These are phyloP conservation scores for Tetranychus urticae DNA, from an alignment of 1,140 invertebrate species.

Conservation along the genomic window DNA sequence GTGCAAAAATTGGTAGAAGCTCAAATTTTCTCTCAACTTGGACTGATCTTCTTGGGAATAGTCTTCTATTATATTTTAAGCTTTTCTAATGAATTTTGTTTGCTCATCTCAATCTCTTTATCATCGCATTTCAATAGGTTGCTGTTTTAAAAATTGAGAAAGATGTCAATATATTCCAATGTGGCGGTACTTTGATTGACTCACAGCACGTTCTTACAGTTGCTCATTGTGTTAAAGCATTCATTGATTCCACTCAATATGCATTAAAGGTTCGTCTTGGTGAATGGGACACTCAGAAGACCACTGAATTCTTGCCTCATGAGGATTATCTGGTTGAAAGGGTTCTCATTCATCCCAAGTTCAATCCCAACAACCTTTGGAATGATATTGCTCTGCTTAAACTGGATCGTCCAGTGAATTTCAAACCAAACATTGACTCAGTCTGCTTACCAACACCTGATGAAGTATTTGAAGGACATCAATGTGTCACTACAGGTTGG, in stretches of 20 bases:
- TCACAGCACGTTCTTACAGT: slow-evolving; percentile 14
- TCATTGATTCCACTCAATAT: not conserved
- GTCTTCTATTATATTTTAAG: no score
- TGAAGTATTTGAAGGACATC: slow-evolving; percentile 15
- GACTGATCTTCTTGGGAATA: no score
- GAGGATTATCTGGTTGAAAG: slow-evolving; percentile 37
- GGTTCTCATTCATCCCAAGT: slow-evolving; percentile 30
- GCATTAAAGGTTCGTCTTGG: slow-evolving; percentile 24
- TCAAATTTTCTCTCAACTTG: no score
- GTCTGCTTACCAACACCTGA: slow-evolving; percentile 33
- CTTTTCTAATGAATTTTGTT: no score
- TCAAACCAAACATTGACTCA: slow-evolving; percentile 38
- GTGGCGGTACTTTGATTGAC: slow-evolving; percentile 35
- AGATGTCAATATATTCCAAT: slow-evolving; percentile 18
- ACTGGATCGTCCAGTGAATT: slow-evolving; percentile 27
- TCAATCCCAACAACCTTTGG: slow-evolving; percentile 26
- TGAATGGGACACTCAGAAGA: slow-evolving; percentile 53
- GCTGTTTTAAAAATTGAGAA: slow-evolving; percentile 13
- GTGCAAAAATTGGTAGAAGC: no score
- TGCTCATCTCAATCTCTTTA: no score
- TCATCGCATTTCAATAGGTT: slow-evolving; percentile 8
- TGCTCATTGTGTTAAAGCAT: slow-evolving; percentile 13
- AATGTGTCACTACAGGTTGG: slow-evolving; percentile 52
- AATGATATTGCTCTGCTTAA: slow-evolving; percentile 42
- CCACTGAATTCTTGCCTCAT: slow-evolving; percentile 38